Conservation (phyloP, 2,113 vertebrate genomes). For the Lipophrys pholis region DNA sequence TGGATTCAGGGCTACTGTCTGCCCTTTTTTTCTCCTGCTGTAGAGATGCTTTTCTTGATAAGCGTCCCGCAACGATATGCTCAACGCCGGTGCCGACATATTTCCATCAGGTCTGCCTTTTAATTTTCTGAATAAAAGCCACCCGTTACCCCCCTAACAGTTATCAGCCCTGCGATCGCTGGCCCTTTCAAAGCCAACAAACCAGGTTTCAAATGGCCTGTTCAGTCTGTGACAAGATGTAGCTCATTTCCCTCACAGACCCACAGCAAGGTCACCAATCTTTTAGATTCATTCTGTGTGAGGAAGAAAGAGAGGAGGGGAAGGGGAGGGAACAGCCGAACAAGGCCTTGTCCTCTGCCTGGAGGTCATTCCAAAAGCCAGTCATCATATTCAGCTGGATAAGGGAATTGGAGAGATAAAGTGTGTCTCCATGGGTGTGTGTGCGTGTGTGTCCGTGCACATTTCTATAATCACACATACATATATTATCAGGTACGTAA, state of each 20-base stretch:
- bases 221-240: constrained; percentile 94
- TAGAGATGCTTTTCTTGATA: constrained; percentile 81
- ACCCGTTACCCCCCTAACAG: constrained; percentile 80
- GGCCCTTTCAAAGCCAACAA: constrained; percentile 93
- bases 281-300: constrained; percentile 95
- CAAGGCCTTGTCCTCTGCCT: constrained; percentile 90
- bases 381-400: constrained; percentile 88
- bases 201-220: constrained; percentile 90
- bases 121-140: constrained; percentile 91
- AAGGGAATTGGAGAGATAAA: constrained; percentile 82
- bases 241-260: constrained; percentile 94
- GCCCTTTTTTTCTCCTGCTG: constrained; percentile 52
- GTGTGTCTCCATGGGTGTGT: constrained; percentile 26
- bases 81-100: constrained; percentile 63
- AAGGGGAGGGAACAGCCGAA: constrained; percentile 85
- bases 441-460: constrained; percentile 10
- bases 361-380: constrained; percentile 93
- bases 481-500: constrained; percentile 6
- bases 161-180: constrained; percentile 88
- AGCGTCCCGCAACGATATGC: constrained; percentile 68
- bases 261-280: constrained; percentile 96
- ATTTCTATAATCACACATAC: neutral
- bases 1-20: constrained; percentile 53
- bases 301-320: constrained; percentile 83
- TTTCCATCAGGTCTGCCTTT: constrained; percentile 89